Conservation (phyloP, 1,140 invertebrate genomes). For the Ctenoplectra terminalis region DNA sequence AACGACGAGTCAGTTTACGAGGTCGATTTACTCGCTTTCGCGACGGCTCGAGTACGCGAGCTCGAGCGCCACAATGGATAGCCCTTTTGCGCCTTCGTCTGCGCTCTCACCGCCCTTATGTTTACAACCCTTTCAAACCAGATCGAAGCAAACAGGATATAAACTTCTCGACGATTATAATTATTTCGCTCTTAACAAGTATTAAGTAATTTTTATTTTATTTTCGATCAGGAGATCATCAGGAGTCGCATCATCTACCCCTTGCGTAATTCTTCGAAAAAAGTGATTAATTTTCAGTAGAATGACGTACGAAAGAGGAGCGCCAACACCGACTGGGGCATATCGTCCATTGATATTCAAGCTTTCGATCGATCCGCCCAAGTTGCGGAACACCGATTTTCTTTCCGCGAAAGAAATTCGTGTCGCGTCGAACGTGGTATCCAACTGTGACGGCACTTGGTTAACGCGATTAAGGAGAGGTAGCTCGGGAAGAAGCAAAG, state of each 20-base stretch:
- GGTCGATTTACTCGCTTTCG: slow-evolving; percentile 32
- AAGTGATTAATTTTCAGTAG: not conserved
- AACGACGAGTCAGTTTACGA: slow-evolving; percentile 37
- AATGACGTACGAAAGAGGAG: not conserved
- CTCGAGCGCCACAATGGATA: slow-evolving; percentile 13
- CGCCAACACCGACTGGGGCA: no score
- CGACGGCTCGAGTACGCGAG: not conserved
- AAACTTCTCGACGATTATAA: no score
- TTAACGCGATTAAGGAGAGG: slow-evolving; percentile 35
- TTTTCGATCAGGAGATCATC: no score
- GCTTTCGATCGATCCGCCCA: not conserved
- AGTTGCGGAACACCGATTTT: not conserved
- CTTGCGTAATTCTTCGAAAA: no score
- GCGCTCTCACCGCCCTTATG: no score
- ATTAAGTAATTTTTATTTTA: no score
- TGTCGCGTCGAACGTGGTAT: slow-evolving; percentile 13
- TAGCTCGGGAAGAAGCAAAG: not conserved
- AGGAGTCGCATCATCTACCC: no score
- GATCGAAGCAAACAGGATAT: no score
- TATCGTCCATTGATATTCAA: no score
- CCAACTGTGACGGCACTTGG: slow-evolving; percentile 25
- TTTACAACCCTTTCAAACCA: not conserved
- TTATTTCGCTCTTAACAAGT: no score
- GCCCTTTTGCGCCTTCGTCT: slow-evolving; percentile 11
- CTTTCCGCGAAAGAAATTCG: not conserved